phyloP scores from a whole-genome alignment of 1,140 invertebrate genomes.

The Diorhabda elongata region DNA sequence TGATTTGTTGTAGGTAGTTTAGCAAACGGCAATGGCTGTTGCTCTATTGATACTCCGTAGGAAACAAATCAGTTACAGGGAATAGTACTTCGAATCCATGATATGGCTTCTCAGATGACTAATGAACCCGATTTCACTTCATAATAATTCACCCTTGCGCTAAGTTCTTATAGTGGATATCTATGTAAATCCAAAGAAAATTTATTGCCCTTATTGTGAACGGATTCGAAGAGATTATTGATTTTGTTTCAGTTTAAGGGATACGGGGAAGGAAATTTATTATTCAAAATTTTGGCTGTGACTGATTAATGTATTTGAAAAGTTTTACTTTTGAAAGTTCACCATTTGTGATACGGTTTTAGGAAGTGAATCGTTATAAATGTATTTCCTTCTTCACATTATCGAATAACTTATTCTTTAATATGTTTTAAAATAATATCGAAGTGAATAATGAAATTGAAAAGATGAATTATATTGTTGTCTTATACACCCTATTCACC shows the following conservation, averaged over 20 bases:
- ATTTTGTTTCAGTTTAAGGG: background rate
- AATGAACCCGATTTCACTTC: slow-evolving; percentile 16
- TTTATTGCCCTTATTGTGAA: slow-evolving; percentile 12
- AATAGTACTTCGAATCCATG: slow-evolving; percentile 7
- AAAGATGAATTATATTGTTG: too few species aligned
- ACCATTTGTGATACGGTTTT: too few species aligned
- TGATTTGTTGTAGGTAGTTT: too few species aligned
- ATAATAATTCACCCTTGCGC: slow-evolving; percentile 13
- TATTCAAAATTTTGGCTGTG: background rate
- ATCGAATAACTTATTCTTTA: too few species aligned
- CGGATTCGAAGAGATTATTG: background rate
- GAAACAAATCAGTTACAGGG: slow-evolving; percentile 20
- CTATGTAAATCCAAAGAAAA: slow-evolving; percentile 22
- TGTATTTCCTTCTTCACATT: too few species aligned
- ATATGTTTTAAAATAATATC: too few species aligned
- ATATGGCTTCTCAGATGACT: slow-evolving; percentile 18
- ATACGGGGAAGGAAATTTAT: background rate
- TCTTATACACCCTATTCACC: too few species aligned
- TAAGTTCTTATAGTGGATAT: slow-evolving; percentile 22
- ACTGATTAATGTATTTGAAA: background rate
- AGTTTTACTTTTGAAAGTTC: too few species aligned
- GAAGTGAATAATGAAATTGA: too few species aligned
- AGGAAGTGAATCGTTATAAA: too few species aligned
- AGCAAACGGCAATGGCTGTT: background rate
- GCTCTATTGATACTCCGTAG: background rate